Base-by-base conservation (phyloP, 23 tunicate species). In the Styela clava region DNA sequence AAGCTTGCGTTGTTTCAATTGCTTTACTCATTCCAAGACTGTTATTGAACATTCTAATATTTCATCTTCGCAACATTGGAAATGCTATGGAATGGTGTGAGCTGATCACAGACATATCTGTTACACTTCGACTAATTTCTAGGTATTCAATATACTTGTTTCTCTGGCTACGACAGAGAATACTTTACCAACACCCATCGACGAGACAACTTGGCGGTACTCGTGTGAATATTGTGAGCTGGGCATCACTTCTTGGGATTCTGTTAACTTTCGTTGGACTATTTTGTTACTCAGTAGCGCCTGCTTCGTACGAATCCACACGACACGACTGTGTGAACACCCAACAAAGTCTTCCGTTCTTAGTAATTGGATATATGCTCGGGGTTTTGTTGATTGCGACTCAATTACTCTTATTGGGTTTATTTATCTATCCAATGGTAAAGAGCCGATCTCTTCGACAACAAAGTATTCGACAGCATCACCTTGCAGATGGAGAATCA, bases 101-200 rank as follows among this genome's bases (percentile, higher is more conserved):
- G 22, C 1, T 31, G 2, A 26, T 82, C n/a, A 71, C 79, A 69
- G 91, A 86, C 63, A 62, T 74, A 7, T 30, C 64, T 33, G 62
- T 26, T 33, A 56, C 69, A 2, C 16, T 56, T 20, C 82, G 82
- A 31, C 35, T 35, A 2, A 71, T 81, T 12, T 78, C 83, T 25
- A 63, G 70, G 21, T 56, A 22, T 22, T 31, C 33, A 12, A 81
- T 80, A 71, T 80, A 81, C 62, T 24, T 73, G 2, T 86, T 86
- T 61, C 71, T 86, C 28, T 86, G 90, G 90, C 69, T 86, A 2
- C 90, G 90, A 1, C 90, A 86, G 37, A 73, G 82, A 23, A 68
- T 62, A 27, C 35, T 85, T 31, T 77, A 78, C 69, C 31, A 24
- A n/a, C 83, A 77, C 37, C 73, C 73, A 5, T 27, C 83, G 63